phyloP scores from a whole-genome alignment of 1,140 invertebrate genomes.

The Charaxes varanes region DNA sequence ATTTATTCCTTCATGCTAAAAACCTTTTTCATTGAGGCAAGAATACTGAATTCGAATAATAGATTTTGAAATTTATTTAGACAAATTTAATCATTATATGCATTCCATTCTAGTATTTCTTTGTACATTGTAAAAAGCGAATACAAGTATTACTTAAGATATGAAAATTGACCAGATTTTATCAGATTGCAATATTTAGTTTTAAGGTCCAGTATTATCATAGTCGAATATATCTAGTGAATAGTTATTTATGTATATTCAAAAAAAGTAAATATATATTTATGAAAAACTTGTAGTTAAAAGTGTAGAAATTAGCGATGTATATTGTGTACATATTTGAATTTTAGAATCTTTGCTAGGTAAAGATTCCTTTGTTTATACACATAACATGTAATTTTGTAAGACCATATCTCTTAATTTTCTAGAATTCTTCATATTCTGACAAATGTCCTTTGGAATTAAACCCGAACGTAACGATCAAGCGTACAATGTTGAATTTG shows the following conservation, averaged over 20 bases:
- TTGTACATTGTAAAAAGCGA: conserved; percentile 61
- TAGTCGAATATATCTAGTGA: conserved; percentile 59
- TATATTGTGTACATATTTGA: conserved; percentile 56
- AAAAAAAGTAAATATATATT: conserved; percentile 47
- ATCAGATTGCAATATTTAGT: conserved; percentile 72
- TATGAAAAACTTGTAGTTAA: conserved; percentile 23
- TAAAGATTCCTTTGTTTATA: conserved; percentile 4
- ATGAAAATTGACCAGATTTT: conserved; percentile 69
- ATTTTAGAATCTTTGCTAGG: conserved; percentile 5
- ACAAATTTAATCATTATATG: conserved; percentile 5
- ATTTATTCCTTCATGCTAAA: too few relatives aligned
- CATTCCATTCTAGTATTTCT: conserved; percentile 42
- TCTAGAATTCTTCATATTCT: too few relatives aligned
- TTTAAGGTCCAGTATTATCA: conserved; percentile 67
- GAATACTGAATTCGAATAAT: too few relatives aligned
- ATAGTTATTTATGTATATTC: conserved; percentile 64
- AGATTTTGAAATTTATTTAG: too few relatives aligned
- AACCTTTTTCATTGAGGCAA: too few relatives aligned
- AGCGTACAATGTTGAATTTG: conserved; percentile 21
- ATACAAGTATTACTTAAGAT: conserved; percentile 36
- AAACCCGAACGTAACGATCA: too few relatives aligned
- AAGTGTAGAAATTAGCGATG: conserved; percentile 28
- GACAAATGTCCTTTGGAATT: too few relatives aligned
- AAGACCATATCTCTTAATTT: not conserved
- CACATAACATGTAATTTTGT: not conserved